A percentile compares a stretch with the other conserved stretches of the same genome.
Evolutionary conservation across 2,797 vertebrate species (phyloP).

Genomic region (Ceryle rudis): DNA sequence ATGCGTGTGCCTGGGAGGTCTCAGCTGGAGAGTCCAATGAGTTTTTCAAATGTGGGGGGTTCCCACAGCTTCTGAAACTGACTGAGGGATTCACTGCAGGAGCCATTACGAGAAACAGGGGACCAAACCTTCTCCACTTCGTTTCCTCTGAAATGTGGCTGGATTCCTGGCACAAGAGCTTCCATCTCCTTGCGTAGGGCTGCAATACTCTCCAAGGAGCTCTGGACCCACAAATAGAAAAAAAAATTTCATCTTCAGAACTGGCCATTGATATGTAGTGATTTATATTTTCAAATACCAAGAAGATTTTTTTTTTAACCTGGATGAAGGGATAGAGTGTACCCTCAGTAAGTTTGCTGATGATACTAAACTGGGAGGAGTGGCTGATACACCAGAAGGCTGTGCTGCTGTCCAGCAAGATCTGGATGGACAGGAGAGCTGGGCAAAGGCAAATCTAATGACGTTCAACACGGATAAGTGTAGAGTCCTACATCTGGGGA

Average conservation of each 20-base stretch:
- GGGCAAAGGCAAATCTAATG: no score
- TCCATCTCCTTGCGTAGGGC: rapidly evolving
- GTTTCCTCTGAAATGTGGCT: background rate
- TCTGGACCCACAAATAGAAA: background rate
- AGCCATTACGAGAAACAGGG: background rate
- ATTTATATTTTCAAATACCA: background rate
- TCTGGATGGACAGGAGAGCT: no score
- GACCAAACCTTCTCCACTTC: background rate
- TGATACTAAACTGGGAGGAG: no score
- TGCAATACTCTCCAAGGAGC: background rate
- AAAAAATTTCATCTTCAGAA: background rate
- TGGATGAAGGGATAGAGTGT: no score
- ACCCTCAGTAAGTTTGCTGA: no score
- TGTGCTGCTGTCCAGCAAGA: no score
- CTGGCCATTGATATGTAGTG: rapidly evolving
- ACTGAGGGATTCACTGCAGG: background rate
- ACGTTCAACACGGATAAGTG: no score
- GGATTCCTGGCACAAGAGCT: background rate
- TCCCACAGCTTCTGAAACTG: background rate
- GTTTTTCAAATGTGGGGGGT: background rate
- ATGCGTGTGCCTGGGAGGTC: background rate
- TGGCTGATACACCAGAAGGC: no score
- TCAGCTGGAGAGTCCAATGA: background rate
- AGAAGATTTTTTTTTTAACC: no score
- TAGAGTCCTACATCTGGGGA: no score